Evolutionary conservation across 2,888 invertebrate species (phyloP), one percentile per base, ranked within the genome.

Genomic region (Leucoptera coffeella): DNA sequence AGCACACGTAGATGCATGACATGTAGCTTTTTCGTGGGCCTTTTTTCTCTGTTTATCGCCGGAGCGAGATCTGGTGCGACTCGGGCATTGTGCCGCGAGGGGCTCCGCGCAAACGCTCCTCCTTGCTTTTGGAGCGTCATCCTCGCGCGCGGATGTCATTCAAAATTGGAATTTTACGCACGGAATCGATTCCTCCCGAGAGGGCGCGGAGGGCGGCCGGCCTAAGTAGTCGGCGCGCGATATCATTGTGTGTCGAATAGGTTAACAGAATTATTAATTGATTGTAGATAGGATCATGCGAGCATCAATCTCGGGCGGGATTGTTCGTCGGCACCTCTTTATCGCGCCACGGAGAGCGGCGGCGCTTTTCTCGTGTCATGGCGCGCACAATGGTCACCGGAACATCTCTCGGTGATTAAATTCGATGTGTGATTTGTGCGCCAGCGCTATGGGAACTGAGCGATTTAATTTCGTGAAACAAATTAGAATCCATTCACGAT

Each of bases 1-100:
- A 57, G 59, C 65, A 65, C 62, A 65, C 64, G 62, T 62, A 60
- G 62, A 60, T 65, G 62, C 69, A 65, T 67, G 69, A 67, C 67
- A 62, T 62, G 67, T 65, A 58, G 60, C 60, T 69, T 64, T 65
- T 61, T 58, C 52, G 50, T n/a, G n/a, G 50, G 47, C 44, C 40
- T 45, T 50, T 59, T 60, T 31, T 62, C 61, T 57, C 40, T 56
- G 52, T 65, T 65, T 64, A 58, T 55, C 56, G 46, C 57, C 23
- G 22, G 56, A 59, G 47, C 41, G 58, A 57, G 61, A 65, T 61
- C 64, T 58, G 51, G 25, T 55, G 56, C 44, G 51, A 46, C 12
- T 4, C 53, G 57, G 60, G 52, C 54, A 60, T 65, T 64, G 64
- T 62, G 57, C 52, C 49, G 40, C 52, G 42, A 52, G 45, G 56